Base-by-base conservation (phyloP, 2,113 vertebrate genomes). In the Notothenia rossii region DNA sequence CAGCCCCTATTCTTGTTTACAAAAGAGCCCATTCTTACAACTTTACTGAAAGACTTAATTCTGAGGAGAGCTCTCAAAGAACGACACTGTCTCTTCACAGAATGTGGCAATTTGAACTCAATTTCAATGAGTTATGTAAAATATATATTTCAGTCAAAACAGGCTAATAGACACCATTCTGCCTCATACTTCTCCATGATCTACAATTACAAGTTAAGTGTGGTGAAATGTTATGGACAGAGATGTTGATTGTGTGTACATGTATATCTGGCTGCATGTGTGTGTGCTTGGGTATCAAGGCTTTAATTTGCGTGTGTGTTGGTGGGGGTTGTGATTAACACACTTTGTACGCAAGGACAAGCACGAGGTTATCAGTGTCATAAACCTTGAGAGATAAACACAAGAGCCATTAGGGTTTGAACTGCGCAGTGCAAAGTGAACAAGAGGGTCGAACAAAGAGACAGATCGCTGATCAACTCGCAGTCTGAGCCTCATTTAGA, bases 11-110 rank as follows among this genome's bases (percentile, higher is more conserved):
- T 91, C 90, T 92, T 76, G 60, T 84, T 90, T 83, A 76, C 55
- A 91, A 91, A 92, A 90, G 90, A 86, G 59, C 64, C 87, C 82
- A 88, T 92, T 94, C 84, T 92, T 77, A 86, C 79, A 66, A 75
- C 89, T 45, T 85, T 9, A 77, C 65, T 90, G 87, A 93, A 91
- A 86, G 89, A 89, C 60, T 64, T 80, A 43, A 84, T 90, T 92
- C 84, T 86, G 62, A 73, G 58, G 76, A 83, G 81, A 82, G 58
- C 25, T 67, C 75, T 89, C 69, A 89, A 79, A 91, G 90, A 88
- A 72, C 63, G 87, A 86, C 75, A 54, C 84, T 90, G 87, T 92
- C 63, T 79, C 82, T 86, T 20, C 62, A 70, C 75, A 82, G 81
- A 92, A 87, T 77, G 75, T 77, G 53, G 53, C 65, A 45, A 84